A percentile compares a stretch with the other conserved stretches of the same genome.
Conservation (phyloP, 2,888 invertebrate genomes). For the Octodonta nipae region DNA sequence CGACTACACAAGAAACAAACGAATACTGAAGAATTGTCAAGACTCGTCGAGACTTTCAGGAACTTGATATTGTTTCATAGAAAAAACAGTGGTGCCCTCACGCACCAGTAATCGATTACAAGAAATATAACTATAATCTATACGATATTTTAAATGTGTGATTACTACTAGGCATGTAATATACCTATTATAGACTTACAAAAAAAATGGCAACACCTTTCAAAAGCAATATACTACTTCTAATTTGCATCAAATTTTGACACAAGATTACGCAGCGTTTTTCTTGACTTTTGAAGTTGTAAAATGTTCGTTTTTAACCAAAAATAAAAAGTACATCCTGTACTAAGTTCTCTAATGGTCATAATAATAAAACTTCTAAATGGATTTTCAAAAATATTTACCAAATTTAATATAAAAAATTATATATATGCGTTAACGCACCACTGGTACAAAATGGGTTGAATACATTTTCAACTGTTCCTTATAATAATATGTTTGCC, state of each 20-base stretch:
- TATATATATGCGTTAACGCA: too few relatives aligned
- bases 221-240: not conserved
- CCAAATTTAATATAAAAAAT: too few relatives aligned
- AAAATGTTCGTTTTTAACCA: not conserved
- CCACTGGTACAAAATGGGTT: too few relatives aligned
- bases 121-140: constrained; percentile 2
- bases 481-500: too few relatives aligned
- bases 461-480: too few relatives aligned
- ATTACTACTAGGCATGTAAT: not conserved
- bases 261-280: constrained; percentile 1
- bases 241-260: not conserved
- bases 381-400: too few relatives aligned
- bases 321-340: too few relatives aligned
- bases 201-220: constrained; percentile 1
- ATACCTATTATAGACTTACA: not conserved
- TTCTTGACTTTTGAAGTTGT: constrained; percentile 1
- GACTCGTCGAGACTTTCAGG: constrained; percentile 1
- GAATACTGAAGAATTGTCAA: constrained; percentile 1
- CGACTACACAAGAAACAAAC: constrained; percentile 4
- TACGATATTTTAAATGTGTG: not conserved
- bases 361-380: too few relatives aligned
- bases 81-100: constrained; percentile 3
- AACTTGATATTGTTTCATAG: constrained; percentile 4
- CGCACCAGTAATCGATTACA: constrained; percentile 3
- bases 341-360: too few relatives aligned